phyloP scores from a whole-genome alignment of 2,113 vertebrate species.

The Casuarius casuarius region DNA sequence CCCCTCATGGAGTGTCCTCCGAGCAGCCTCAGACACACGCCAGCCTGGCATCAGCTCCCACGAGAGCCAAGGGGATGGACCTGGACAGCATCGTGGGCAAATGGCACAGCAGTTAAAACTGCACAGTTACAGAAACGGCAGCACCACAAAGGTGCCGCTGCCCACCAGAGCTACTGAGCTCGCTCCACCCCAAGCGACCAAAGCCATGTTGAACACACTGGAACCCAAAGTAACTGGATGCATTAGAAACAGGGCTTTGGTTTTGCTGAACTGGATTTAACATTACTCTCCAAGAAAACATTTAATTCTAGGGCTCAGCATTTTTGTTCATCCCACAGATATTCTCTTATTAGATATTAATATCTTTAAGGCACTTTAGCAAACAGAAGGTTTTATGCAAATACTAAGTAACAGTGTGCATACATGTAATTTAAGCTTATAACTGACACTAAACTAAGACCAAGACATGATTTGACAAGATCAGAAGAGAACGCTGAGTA shows the following conservation, averaged over 20 bases:
- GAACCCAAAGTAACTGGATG: background rate
- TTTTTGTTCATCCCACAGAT: background rate
- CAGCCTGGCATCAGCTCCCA: background rate
- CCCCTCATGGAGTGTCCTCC: background rate
- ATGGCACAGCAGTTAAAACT: background rate
- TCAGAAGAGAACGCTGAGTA: background rate
- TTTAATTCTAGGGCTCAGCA: too few species aligned
- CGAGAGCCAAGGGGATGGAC: background rate
- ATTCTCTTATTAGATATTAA: background rate
- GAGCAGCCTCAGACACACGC: background rate
- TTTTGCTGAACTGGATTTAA: background rate
- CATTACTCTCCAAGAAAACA: background rate
- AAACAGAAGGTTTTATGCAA: background rate
- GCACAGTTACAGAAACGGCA: background rate
- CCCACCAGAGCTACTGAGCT: background rate
- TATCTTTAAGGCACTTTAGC: background rate
- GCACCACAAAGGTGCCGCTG: background rate
- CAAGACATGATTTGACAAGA: background rate
- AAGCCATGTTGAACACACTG: background rate
- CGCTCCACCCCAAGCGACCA: fast-evolving
- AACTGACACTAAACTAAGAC: background rate
- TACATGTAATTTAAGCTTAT: background rate
- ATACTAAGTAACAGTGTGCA: background rate
- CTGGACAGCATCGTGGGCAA: background rate
- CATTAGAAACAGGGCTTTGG: fast-evolving